Percentiles rank a stretch among this genome's conserved stretches.
These are phyloP conservation scores for Ceratina australensis DNA, from an alignment of 1,140 invertebrate species.

Conservation along the genomic window DNA sequence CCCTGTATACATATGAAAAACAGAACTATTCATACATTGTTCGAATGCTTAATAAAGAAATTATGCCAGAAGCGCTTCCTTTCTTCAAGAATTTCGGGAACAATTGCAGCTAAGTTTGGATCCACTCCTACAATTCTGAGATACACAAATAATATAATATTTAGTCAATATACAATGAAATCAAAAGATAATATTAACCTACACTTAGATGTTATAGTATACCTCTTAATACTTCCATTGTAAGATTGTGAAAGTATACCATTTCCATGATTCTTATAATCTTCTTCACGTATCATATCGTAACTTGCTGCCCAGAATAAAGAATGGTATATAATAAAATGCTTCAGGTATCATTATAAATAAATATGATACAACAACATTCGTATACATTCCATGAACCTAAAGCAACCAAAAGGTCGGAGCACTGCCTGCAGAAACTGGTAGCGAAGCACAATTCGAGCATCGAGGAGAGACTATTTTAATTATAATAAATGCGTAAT, in stretches of 20 bases:
- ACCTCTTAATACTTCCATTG: conserved; percentile 28
- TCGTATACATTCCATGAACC: too few species aligned
- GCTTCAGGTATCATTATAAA: not conserved
- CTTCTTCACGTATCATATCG: not conserved
- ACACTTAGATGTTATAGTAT: not conserved
- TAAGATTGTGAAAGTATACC: conserved; percentile 39
- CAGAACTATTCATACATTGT: conserved; percentile 46
- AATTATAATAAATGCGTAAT: too few species aligned
- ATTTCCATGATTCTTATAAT: not conserved
- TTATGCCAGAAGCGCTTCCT: conserved; percentile 54
- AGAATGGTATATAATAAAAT: not conserved
- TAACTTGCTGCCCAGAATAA: not conserved
- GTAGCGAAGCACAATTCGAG: too few species aligned
- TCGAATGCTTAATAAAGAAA: conserved; percentile 62
- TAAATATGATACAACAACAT: not conserved
- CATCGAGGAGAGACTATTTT: too few species aligned
- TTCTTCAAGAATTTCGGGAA: conserved; percentile 42
- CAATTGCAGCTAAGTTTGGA: conserved; percentile 28
- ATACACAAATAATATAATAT: not conserved
- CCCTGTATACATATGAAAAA: conserved; percentile 9
- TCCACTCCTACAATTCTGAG: conserved; percentile 33
- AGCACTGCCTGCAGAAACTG: too few species aligned
- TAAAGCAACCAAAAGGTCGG: too few species aligned
- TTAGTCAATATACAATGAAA: not conserved
- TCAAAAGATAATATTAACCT: not conserved